phyloP scores from a whole-genome alignment of 2,113 vertebrate genomes.

The Octodon degus region DNA sequence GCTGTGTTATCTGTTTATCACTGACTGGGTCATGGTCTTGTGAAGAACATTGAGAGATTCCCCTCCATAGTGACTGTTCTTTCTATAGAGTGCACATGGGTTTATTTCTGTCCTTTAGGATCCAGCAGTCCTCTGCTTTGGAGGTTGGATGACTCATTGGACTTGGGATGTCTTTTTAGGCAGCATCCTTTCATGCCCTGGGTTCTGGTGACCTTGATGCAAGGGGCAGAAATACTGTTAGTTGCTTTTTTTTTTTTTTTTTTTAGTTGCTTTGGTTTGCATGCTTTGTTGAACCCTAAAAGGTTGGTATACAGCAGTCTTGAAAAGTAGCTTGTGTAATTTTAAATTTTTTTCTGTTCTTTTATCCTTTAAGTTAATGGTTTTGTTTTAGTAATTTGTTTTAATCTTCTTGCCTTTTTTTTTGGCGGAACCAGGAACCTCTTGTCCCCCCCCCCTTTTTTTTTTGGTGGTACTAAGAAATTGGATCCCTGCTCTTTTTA shows the following conservation, averaged over 20 bases:
- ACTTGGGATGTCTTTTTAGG: background rate
- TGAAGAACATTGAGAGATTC: background rate
- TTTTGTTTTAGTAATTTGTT: constrained; percentile 25
- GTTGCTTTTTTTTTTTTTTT: too few relatives aligned
- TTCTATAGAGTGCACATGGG: background rate
- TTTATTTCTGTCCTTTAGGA: background rate
- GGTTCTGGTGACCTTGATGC: background rate
- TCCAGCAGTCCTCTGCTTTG: background rate
- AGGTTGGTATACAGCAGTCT: background rate
- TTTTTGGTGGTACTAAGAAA: background rate
- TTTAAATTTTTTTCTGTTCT: background rate
- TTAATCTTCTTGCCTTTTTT: background rate
- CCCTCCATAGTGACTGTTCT: background rate
- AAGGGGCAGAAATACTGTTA: background rate
- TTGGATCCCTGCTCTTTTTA: background rate
- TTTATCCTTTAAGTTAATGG: background rate
- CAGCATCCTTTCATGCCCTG: background rate
- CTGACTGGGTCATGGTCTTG: background rate
- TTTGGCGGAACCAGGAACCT: too few relatives aligned
- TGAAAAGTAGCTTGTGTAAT: background rate
- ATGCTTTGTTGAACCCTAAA: background rate
- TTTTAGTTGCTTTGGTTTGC: background rate
- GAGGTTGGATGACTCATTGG: background rate
- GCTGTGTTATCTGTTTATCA: too few relatives aligned
- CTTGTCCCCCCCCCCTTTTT: background rate